Base-by-base conservation (phyloP, 92 coral and sea anemone species). In the Porites rus region DNA sequence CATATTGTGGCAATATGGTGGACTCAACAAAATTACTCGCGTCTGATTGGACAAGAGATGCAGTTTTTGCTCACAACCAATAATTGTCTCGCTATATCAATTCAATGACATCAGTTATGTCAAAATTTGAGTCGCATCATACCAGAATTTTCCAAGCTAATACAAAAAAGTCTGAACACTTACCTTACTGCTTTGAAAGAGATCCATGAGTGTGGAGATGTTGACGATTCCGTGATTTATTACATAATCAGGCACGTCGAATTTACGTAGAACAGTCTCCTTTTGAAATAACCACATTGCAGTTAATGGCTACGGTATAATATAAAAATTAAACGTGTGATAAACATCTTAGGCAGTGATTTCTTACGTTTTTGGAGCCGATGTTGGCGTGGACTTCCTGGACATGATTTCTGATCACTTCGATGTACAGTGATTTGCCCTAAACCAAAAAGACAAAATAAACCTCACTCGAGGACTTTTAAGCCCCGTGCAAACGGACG, bases 221-320 rank as follows among this genome's bases (percentile, higher is more conserved):
- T 79, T 85, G 5, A 90, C 90, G 8, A 90, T 59, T 24, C 93
- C 93, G 70, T 90, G 93, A 70, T 90, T 90, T 25, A 90, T 80
- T n/a, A 90, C 84, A 56, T 90, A 90, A 2, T 75, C 81, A 56
- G 93, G 93, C 9, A 90, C 79, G 72, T 64, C 78, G 50, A 20
- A 58, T 58, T 58, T 28, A 6, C 21, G 77, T 43, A 70, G 86
- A 46, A 28, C 60, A 7, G 14, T 62, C 46, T 58, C 68, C 86
- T 82, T 38, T 38, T 38, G 46, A 38, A 38, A 38, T 3, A 38
- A 38, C 46, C 46, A 38, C 6, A 38, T 38, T 38, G 46, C 46
- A 38, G 6, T 38, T 38, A 38, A 38, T 38, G 46, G 46, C 6
- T 38, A 38, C 46, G 46, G 46, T 38, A 38, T 38, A 4, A 38